Evolutionary conservation across 37 sponge, comb jelly and placozoan genomes (phyloP), one percentile per base, ranked within the genome.

Genomic region (Petrosia ficiformis): DNA sequence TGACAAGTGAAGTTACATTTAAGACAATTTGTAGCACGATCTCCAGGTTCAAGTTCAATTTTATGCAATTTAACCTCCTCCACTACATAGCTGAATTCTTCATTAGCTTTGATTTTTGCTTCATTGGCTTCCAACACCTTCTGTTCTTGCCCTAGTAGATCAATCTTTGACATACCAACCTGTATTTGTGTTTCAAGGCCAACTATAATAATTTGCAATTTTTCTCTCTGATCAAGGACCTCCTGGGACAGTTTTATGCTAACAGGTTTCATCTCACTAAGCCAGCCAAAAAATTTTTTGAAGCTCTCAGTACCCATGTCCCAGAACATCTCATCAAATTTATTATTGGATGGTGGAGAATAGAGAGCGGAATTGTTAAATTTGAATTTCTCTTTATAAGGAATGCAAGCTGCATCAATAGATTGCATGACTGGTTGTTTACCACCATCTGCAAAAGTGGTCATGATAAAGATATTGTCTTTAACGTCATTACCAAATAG

Each of bases 341-440:
- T 40, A 22, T 21, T 42, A 34, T 63, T 44, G 4, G 8, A n/a
- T 35, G n/a, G n/a, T n/a, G n/a, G n/a, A n/a, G n/a, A 43, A 38
- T 72, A 89, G 22, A 89, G 44, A 33, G 83, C 89, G 16, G 89
- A 89, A 68, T 89, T 89, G 65, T 89, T 89, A 60, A 89, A 82
- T 28, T 68, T 78, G 65, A 83, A 82, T 11, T 4, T 4, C 39
- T 57, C 59, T 28, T 28, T 21, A 31, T 44, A 73, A 2, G 61
- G 73, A 16, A 87, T 71, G 1, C 38, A 57, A 59, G 82, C 82
- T 66, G 59, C 82, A 0, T 82, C 40, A 24, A 87, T 40, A 24
- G 82, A 82, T 38, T 61, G 57, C 38, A 87, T 25, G 0, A 87
- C 88, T 30, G 77, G 78, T 11, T 77, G 88, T 10, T 31, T 58